Evolutionary conservation across 2,113 vertebrate species (phyloP), one percentile per base, ranked within the genome.

Genomic region (Gymnocephalus cernua): DNA sequence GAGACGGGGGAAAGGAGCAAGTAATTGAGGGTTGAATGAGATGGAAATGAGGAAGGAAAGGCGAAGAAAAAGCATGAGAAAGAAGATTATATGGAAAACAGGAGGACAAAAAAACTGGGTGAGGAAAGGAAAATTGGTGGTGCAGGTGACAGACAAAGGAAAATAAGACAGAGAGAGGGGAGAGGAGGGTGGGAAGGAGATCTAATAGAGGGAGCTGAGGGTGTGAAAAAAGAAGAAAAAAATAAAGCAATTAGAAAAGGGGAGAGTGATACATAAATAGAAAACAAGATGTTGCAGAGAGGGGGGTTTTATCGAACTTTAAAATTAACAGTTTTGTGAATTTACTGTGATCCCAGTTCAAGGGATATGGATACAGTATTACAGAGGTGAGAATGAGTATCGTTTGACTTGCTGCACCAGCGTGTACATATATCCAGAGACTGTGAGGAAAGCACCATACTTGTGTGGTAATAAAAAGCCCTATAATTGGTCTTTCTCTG

Each of bases 161-260:
- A 15, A 44, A 59, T 59, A 38, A 9, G 53, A 10, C 19, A 47
- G 74, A 58, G 32, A 59, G 29, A 64, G 23, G 35, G 10, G 27
- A 14, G 62, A 48, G 51, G 41, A 50, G 10, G 58, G 32, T 61
- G 53, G 6, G 72, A 27, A 11, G 18, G 63, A 35, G 74, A 19
- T 44, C 12, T 77, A 78, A 72, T 25, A 32, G 47, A 74, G n/a
- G 14, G 23, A 56, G 48, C 13, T 51, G 77, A 63, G 61, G 25
- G 73, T 50, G 51, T 71, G 59, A 45, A 70, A 38, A 48, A 77
- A 82, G 51, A 83, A 64, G 32, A 67, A 38, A 27, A 48, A 77
- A 84, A 47, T 80, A 61, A 86, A 77, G 67, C 76, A 90, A 86
- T 85, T 79, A 80, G 35, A 51, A 58, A 66, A 66, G 62, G 62